These are phyloP conservation scores for Sinocyclocheilus rhinocerous DNA, from an alignment of 2,113 vertebrate genomes.

Conservation along the genomic window DNA sequence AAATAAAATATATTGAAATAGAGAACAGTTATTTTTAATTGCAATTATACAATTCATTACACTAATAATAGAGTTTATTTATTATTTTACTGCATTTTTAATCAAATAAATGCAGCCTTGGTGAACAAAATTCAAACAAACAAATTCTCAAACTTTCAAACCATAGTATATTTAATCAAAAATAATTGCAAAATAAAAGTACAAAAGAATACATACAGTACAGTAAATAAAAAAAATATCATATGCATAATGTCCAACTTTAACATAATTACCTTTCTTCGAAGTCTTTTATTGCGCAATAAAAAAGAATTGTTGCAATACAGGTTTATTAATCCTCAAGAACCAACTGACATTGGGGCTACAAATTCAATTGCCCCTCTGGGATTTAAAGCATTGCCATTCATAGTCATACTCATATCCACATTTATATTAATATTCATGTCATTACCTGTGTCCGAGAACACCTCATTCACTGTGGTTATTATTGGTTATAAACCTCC, in stretches of 20 bases:
- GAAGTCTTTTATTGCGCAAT: not conserved
- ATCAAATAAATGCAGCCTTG: not conserved
- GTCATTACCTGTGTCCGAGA: not conserved
- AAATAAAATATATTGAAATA: not conserved
- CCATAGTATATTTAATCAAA: no score
- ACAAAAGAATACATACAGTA: not conserved
- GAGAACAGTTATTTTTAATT: not conserved
- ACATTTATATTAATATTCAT: not conserved
- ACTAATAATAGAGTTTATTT: no score
- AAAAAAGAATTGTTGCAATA: not conserved
- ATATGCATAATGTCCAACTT: not conserved
- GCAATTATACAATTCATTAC: not conserved
- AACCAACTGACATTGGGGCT: not conserved
- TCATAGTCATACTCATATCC: not conserved
- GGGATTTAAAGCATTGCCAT: not conserved
- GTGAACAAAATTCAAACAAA: not conserved
- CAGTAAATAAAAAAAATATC: not conserved
- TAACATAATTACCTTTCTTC: not conserved
- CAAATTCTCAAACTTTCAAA: no score
- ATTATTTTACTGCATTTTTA: no score
- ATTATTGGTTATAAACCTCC: not conserved
- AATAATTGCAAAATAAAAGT: not conserved
- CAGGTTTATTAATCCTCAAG: not conserved
- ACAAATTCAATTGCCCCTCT: not conserved
- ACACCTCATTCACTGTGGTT: not conserved